Evolutionary conservation across 2,888 invertebrate genomes (phyloP), one percentile per base, ranked within the genome.

Genomic region (Chouioia cunea): DNA sequence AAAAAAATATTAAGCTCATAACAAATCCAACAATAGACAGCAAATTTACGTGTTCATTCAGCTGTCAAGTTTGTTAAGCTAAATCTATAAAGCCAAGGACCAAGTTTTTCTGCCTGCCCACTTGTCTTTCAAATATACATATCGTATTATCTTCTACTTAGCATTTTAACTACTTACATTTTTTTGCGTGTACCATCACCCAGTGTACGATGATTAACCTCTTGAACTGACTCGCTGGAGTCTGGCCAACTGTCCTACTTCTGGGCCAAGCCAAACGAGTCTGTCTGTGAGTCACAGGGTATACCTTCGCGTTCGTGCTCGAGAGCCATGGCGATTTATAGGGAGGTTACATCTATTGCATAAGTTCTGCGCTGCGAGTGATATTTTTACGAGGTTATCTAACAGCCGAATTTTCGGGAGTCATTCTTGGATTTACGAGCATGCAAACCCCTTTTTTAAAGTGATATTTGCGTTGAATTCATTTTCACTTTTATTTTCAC

Each of bases 211-310:
- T 74, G 70, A 70, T 57, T 64, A 72, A 70, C 63, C 57, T 57
- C 44, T 53, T 65, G 20, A 50, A 16, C 14, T 1, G 12, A 36
- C 2, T 36, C 6, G 44, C 63, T 77, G 76, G 76, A 75, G 14
- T 67, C 14, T 12, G 57, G 75, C 76, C 77, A 76, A 76, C 68
- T 73, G 76, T 57, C 69, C 75, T 74, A 76, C 75, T 76, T 76
- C 73, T 71, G 66, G 70, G 46, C 63, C 67, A 60, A 69, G 73
- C 71, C 70, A 73, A 75, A 71, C 74, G 68, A 74, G 54, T 44
- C 56, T 56, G 50, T 50, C 63, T 47, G 10, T 52, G 62, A 36
- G 68, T 57, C 14, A 3, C 14, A 52, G 20, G 22, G 22, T 10
- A 22, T 52, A 20, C 52, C 52, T 20, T 36, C 36, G 20, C 3